phyloP scores from a whole-genome alignment of 2,888 invertebrate genomes.

The Marronus borbonicus region DNA sequence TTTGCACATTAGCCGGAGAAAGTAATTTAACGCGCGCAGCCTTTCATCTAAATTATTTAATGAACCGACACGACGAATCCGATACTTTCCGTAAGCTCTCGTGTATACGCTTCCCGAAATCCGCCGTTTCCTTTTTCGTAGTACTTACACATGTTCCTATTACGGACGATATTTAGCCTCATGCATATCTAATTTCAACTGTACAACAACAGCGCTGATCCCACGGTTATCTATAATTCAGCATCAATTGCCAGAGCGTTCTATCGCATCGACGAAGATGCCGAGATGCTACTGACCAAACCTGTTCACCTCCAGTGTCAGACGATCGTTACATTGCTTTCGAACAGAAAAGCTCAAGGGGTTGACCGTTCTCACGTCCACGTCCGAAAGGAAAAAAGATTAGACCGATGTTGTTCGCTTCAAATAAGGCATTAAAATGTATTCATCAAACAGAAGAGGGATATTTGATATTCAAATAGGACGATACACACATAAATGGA shows the following conservation, averaged over 20 bases:
- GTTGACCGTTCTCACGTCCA: conserved; percentile 58
- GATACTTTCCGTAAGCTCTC: not conserved
- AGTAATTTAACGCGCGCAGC: conserved; percentile 1
- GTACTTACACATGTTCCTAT: conserved; percentile 36
- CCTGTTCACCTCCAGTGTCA: conserved; percentile 58
- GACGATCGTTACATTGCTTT: conserved; percentile 59
- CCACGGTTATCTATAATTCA: conserved; percentile 57
- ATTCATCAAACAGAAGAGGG: conserved; percentile 58
- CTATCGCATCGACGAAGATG: conserved; percentile 20
- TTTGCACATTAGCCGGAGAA: not conserved
- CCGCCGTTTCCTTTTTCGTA: conserved; percentile 23
- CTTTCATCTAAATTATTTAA: conserved; percentile 27
- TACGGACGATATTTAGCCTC: conserved; percentile 42
- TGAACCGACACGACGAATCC: conserved; percentile 20
- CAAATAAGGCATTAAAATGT: conserved; percentile 56
- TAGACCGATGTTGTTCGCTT: conserved; percentile 50
- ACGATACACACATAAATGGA: not conserved
- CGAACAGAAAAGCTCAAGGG: conserved; percentile 52
- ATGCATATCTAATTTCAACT: conserved; percentile 44
- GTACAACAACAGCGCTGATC: conserved; percentile 50
- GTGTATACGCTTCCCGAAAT: conserved; percentile 13
- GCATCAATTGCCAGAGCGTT: conserved; percentile 39
- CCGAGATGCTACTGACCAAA: conserved; percentile 60
- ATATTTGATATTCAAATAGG: conserved; percentile 63
- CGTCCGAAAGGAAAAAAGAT: conserved; percentile 28